Conservation (phyloP, 2,888 invertebrate species). For the Torymus aiolomorphi region DNA sequence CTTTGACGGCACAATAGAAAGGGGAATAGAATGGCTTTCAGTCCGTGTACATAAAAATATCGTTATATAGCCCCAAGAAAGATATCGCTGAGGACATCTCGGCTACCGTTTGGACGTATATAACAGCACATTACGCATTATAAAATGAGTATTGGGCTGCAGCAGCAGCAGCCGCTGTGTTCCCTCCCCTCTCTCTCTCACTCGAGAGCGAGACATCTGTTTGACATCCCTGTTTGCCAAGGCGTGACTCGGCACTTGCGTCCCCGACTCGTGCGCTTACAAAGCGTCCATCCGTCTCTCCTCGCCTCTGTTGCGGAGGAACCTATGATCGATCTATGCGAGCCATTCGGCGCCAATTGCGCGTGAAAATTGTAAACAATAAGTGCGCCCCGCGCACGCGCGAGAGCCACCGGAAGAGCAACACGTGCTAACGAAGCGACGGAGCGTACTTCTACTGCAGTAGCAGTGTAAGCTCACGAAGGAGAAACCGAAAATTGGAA, state of each 20-base stretch:
- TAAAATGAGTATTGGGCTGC: slow-evolving; percentile 11
- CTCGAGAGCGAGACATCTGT: slow-evolving; percentile 71
- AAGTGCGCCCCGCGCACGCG: not conserved
- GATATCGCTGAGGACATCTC: slow-evolving; percentile 34
- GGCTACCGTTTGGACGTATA: slow-evolving; percentile 6
- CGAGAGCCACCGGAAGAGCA: not conserved
- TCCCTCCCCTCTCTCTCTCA: not conserved
- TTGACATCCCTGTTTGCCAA: slow-evolving; percentile 76
- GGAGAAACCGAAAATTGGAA: slow-evolving; percentile 23
- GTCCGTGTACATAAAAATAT: not conserved
- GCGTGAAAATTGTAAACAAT: slow-evolving; percentile 75
- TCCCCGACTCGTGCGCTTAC: slow-evolving; percentile 21
- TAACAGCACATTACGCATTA: slow-evolving; percentile 8
- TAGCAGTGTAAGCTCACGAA: not conserved
- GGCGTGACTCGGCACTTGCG: slow-evolving; percentile 76
- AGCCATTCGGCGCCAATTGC: slow-evolving; percentile 72
- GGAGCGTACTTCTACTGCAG: not conserved
- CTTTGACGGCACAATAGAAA: no score
- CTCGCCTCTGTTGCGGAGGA: slow-evolving; percentile 55
- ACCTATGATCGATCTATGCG: slow-evolving; percentile 72
- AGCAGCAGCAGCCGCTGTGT: not conserved
- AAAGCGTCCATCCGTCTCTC: slow-evolving; percentile 21
- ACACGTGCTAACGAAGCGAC: not conserved
- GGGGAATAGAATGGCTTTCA: no score
- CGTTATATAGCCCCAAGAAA: slow-evolving; percentile 10